Conservation (phyloP, 1,140 invertebrate species). For the Sitophilus oryzae region DNA sequence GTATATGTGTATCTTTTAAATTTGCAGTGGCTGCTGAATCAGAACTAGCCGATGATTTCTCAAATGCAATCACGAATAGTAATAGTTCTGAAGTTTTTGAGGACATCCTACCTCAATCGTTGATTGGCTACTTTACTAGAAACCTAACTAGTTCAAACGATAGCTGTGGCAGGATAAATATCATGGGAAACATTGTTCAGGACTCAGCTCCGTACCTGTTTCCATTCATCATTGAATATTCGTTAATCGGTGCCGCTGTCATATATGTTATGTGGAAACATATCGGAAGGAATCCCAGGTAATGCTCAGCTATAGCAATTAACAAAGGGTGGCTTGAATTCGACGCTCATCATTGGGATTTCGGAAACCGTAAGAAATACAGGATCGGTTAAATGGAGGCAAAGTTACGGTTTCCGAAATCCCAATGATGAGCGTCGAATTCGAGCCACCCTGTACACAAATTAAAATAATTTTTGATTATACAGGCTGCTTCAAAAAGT, state of each 20-base stretch:
- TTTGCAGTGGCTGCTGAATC: conserved; percentile 35
- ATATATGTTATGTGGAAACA: conserved; percentile 98
- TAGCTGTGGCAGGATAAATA: conserved; percentile 74
- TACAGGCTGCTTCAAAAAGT: no score
- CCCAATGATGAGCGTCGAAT: no score
- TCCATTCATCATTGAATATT: conserved; percentile 96
- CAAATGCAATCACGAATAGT: conserved; percentile 24
- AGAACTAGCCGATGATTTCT: conserved; percentile 16
- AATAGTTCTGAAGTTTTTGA: conserved; percentile 39
- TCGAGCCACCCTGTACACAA: no score
- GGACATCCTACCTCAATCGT: conserved; percentile 37
- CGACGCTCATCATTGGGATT: no score
- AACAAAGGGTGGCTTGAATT: no score
- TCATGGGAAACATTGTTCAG: conserved; percentile 88
- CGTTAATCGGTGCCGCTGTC: conserved; percentile 91
- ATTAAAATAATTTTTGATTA: no score
- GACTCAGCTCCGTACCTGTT: conserved; percentile 89
- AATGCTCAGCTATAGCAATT: conserved; percentile 13
- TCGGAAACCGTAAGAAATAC: no score
- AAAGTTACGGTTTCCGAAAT: no score
- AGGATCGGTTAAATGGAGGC: no score
- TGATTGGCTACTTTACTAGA: conserved; percentile 30
- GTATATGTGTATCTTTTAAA: neutral
- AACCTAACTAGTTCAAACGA: conserved; percentile 29
- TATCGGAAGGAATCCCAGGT: conserved; percentile 78